Base-by-base conservation (phyloP, 2,888 invertebrate genomes). In the Parthenolecanium corni region DNA sequence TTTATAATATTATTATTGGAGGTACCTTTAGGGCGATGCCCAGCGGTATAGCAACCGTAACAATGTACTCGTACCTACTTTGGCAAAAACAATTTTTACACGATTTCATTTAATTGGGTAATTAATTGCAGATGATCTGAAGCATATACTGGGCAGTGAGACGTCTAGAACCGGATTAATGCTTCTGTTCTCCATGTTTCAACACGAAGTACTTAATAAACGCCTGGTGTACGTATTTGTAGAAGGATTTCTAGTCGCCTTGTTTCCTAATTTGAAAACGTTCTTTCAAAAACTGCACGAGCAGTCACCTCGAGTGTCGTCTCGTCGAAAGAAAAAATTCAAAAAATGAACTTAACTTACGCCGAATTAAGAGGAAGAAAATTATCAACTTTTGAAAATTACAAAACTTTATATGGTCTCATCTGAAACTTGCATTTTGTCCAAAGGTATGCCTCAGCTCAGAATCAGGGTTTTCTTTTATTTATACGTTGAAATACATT, bases 111-210 rank as follows among this genome's bases (percentile, higher is more conserved):
- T n/a, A n/a, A n/a, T n/a, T n/a, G n/a, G n/a, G n/a, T n/a, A n/a
- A n/a, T n/a, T n/a, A n/a, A 4, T 75, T 76, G 21, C 76, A 82
- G 93, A 94, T 75, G 93, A 95, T 73, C 75, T 95, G 65, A 84
- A 87, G 69, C 88, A 89, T 71, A 84, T 95, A 68, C 85, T 94
- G 64, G 94, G 94, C 1, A 85, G 86, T 47, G 91, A 92, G 71
- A 89, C 91, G 2, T 88, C 89, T 2, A 79, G 89, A 21, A 79
- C 86, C 68, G 93, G 93, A 3, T 77, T 91, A 14, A 76, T 89
- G 61, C 83, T 86, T 14, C 83, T 93, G 24, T 92, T 92, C 73
- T 89, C 91, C 71, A 79, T 93, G 70, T 87, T 92, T 70, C 94
- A 94, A 77, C 83, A 86, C 68, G 84, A 86, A 67, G 82, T 84